These are phyloP conservation scores for Serranus cabrilla DNA, from an alignment of 2,797 vertebrate genomes.

Conservation along the genomic window DNA sequence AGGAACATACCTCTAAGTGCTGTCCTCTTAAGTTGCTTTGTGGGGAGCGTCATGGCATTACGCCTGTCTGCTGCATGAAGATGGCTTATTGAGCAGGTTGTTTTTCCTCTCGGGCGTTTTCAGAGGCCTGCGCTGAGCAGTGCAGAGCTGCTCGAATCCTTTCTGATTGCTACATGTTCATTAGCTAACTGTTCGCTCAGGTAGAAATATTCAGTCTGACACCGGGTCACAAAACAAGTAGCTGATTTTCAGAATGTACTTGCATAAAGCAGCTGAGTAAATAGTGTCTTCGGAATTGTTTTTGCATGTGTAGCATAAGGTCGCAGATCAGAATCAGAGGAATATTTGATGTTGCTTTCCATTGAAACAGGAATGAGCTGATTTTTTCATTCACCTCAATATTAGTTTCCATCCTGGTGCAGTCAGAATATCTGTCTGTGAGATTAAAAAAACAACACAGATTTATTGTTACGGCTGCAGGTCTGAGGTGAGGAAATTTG, in stretches of 20 bases:
- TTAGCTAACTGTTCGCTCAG: slow-evolving; percentile 32
- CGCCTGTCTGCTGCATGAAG: slow-evolving; percentile 39
- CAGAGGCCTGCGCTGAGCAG: slow-evolving; percentile 25
- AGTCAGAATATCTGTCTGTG: slow-evolving; percentile 63
- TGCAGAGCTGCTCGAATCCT: slow-evolving; percentile 22
- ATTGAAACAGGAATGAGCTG: slow-evolving; percentile 25
- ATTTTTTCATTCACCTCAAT: slow-evolving; percentile 36
- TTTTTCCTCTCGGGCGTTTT: slow-evolving; percentile 49
- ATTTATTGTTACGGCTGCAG: slow-evolving; percentile 64
- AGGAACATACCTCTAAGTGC: slow-evolving; percentile 72
- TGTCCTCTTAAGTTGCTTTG: slow-evolving; percentile 67
- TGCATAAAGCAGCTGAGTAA: slow-evolving; percentile 29
- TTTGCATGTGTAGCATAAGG: slow-evolving; percentile 29
- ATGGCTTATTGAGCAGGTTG: slow-evolving; percentile 52
- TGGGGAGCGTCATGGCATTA: slow-evolving; percentile 45
- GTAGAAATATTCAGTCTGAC: slow-evolving; percentile 41
- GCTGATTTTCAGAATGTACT: slow-evolving; percentile 32
- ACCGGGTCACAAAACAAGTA: slow-evolving; percentile 26
- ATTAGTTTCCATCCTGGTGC: slow-evolving; percentile 31
- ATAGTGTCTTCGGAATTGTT: slow-evolving; percentile 27
- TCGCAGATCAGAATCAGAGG: slow-evolving; percentile 34
- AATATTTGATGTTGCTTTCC: slow-evolving; percentile 38
- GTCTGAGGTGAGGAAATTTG: slow-evolving; percentile 61
- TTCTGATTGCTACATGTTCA: slow-evolving; percentile 44
- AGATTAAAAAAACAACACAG: slow-evolving; percentile 43